These are phyloP conservation scores for Alcedo atthis DNA, from an alignment of 2,797 vertebrate genomes.

Conservation along the genomic window DNA sequence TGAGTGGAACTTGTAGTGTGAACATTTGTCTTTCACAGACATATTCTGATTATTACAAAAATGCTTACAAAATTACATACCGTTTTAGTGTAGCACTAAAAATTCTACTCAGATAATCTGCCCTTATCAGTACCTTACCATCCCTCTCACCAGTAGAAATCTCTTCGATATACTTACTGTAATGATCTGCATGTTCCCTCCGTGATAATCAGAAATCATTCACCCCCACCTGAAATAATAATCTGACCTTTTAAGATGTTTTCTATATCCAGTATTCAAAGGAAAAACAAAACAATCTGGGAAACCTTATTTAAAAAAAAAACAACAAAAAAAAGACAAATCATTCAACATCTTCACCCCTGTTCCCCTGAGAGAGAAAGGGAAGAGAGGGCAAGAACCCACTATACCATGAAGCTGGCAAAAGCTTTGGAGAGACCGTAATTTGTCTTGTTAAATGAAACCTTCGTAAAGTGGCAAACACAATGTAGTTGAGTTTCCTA, in stretches of 20 bases:
- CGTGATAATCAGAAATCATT: background rate
- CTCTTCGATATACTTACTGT: constrained; percentile 27
- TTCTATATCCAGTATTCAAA: constrained; percentile 36
- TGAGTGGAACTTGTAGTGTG: constrained; percentile 19
- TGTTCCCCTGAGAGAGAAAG: background rate
- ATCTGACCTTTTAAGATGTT: constrained; percentile 37
- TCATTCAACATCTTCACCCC: background rate
- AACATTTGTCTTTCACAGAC: background rate
- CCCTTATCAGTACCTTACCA: background rate
- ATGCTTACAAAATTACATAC: constrained; percentile 2
- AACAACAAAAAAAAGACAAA: background rate
- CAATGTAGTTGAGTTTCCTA: background rate
- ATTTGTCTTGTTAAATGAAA: constrained; percentile 59
- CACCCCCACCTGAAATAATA: constrained; percentile 36
- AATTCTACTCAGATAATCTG: constrained; percentile 20
- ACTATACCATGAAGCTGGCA: background rate
- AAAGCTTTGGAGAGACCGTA: constrained; percentile 34
- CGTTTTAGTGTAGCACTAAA: background rate
- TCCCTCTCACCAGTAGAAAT: background rate
- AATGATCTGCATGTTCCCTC: constrained; percentile 60
- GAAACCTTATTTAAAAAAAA: background rate
- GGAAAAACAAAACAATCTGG: constrained; percentile 19
- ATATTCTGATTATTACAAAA: constrained; percentile 29
- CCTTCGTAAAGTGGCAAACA: constrained; percentile 53
- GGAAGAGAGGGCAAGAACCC: constrained; percentile 1